Conservation (phyloP, 2,888 invertebrate genomes). For the Ophioninae sp. region DNA sequence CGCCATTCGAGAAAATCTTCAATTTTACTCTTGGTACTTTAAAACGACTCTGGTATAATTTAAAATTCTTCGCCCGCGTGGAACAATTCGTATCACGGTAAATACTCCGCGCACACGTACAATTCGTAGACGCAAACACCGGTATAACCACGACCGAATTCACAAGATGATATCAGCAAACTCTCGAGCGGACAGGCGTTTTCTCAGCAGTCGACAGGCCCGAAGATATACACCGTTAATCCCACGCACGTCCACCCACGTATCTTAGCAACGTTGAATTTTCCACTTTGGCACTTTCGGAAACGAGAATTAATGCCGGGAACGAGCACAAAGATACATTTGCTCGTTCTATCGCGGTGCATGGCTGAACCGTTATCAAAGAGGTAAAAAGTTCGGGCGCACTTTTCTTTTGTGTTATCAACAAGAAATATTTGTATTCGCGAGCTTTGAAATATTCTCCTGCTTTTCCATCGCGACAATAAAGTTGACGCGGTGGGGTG, state of each 20-base stretch:
- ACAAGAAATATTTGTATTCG: background rate
- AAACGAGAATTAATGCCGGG: slow-evolving; percentile 26
- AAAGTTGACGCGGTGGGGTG: background rate
- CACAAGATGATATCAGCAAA: slow-evolving; percentile 52
- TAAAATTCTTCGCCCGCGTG: slow-evolving; percentile 10
- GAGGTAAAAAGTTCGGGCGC: background rate
- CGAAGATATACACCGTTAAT: slow-evolving; percentile 30
- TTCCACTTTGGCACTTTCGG: slow-evolving; percentile 50
- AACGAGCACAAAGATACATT: slow-evolving; percentile 22
- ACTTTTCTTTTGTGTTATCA: background rate
- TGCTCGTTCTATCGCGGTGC: slow-evolving; percentile 1
- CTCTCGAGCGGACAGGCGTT: slow-evolving; percentile 28
- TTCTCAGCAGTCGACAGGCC: slow-evolving; percentile 34
- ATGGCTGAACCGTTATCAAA: background rate
- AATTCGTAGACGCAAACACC: background rate
- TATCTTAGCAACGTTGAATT: slow-evolving; percentile 40
- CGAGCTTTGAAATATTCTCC: background rate
- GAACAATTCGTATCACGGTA: slow-evolving; percentile 10
- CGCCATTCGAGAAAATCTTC: background rate
- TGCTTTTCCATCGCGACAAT: background rate
- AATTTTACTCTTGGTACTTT: background rate
- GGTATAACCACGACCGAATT: slow-evolving; percentile 22
- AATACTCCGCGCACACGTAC: background rate
- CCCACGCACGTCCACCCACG: slow-evolving; percentile 54
- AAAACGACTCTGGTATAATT: slow-evolving; percentile 20